These are phyloP conservation scores for Gorsachius magnificus DNA, from an alignment of 2,797 vertebrate species.

Conservation along the genomic window DNA sequence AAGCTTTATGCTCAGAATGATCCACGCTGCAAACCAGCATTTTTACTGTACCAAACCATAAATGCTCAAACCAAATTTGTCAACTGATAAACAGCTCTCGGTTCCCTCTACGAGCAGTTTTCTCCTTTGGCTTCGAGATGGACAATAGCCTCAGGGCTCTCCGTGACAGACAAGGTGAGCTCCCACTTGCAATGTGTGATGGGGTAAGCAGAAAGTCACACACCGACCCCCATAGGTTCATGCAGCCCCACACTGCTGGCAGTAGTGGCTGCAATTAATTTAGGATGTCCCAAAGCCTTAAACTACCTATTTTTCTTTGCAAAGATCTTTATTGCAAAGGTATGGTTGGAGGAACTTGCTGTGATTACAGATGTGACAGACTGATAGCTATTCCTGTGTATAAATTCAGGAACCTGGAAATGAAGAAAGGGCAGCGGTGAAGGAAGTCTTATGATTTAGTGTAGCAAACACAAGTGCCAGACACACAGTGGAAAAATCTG, in stretches of 20 bases:
- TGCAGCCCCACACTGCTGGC: neutral
- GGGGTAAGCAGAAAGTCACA: neutral
- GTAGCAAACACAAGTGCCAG: conserved; percentile 4
- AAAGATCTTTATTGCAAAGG: conserved; percentile 8
- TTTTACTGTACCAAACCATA: neutral
- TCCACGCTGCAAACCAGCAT: neutral
- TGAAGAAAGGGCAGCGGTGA: conserved; percentile 7
- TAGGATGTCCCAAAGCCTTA: neutral
- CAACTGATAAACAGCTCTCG: neutral
- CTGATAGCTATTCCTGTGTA: neutral
- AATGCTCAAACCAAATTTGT: neutral
- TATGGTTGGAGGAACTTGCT: conserved; percentile 1
- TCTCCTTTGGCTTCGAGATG: neutral
- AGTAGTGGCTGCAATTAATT: conserved; percentile 42
- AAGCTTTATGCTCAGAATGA: neutral
- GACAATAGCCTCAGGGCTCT: neutral
- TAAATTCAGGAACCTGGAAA: conserved; percentile 47
- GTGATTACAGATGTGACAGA: conserved; percentile 43
- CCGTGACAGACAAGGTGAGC: neutral
- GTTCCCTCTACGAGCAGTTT: neutral
- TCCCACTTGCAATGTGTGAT: neutral
- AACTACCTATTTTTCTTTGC: neutral
- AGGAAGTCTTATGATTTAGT: conserved; percentile 22
- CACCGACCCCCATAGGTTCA: neutral
- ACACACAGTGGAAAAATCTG: neutral